Percentiles rank a stretch among this genome's conserved stretches.
Conservation (phyloP, 2,888 invertebrate species). For the Drosophila pegasa region DNA sequence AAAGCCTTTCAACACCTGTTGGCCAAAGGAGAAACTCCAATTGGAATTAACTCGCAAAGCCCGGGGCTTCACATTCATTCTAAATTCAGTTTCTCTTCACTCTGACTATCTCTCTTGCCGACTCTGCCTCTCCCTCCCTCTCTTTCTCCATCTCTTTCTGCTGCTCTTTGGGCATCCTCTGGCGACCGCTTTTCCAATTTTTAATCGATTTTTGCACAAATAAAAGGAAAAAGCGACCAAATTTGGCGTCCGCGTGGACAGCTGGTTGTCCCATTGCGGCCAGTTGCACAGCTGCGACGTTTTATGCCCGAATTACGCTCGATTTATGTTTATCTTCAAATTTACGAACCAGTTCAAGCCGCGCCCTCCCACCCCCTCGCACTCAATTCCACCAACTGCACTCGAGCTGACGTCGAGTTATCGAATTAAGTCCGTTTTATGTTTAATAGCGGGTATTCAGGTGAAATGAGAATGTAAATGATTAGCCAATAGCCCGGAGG, state of each 20-base stretch:
- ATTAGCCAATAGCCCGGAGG: neutral
- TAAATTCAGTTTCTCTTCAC: constrained; percentile 12
- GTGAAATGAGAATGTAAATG: neutral
- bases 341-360: constrained; percentile 57
- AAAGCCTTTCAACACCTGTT: constrained; percentile 14
- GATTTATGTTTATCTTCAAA: constrained; percentile 78
- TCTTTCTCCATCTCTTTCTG: neutral
- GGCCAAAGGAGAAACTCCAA: constrained; percentile 13
- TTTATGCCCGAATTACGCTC: constrained; percentile 71
- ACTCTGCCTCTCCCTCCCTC: neutral
- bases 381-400: neutral
- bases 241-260: constrained; percentile 42
- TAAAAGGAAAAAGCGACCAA: constrained; percentile 36
- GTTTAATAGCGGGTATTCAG: neutral
- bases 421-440: neutral
- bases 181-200: constrained; percentile 61
- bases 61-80: neutral
- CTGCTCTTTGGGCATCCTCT: constrained; percentile 13
- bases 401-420: neutral
- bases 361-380: too few species aligned
- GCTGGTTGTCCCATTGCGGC: constrained; percentile 34
- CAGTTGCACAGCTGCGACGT: constrained; percentile 48
- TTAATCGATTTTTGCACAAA: constrained; percentile 65
- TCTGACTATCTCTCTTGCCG: neutral
- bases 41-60: constrained; percentile 17